Percentiles rank a stretch among this genome's conserved stretches.
These are phyloP conservation scores for Ennomos quercinarius DNA, from an alignment of 2,888 invertebrate species.

Conservation along the genomic window DNA sequence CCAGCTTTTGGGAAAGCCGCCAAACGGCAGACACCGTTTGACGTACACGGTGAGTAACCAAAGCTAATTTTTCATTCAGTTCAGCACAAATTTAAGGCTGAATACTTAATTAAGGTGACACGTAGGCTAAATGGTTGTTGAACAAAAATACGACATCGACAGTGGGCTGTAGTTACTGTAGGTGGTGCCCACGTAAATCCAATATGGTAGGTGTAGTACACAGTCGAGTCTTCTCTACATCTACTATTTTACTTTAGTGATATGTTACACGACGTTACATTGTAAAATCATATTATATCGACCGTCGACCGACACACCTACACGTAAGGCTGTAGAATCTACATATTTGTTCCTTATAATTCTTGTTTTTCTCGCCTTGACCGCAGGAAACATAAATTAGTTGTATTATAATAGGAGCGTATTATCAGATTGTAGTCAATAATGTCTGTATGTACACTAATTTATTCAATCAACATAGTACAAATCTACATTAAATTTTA, in stretches of 20 bases:
- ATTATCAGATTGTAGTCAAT: slow-evolving; percentile 11
- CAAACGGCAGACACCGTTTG: slow-evolving; percentile 60
- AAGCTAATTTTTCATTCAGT: slow-evolving; percentile 59
- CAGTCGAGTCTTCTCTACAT: slow-evolving; percentile 65
- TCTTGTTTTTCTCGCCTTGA: slow-evolving; percentile 19
- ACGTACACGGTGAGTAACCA: slow-evolving; percentile 76
- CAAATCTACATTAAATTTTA: slow-evolving; percentile 21
- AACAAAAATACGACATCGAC: slow-evolving; percentile 62
- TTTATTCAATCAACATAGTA: slow-evolving; percentile 17
- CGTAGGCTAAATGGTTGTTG: slow-evolving; percentile 67
- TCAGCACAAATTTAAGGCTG: slow-evolving; percentile 54
- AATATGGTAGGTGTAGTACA: slow-evolving; percentile 74
- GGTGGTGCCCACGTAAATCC: slow-evolving; percentile 80
- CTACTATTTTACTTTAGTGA: slow-evolving; percentile 32
- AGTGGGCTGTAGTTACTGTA: slow-evolving; percentile 72
- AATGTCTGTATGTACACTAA: slow-evolving; percentile 19
- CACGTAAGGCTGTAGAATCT: slow-evolving; percentile 7
- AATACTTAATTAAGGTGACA: slow-evolving; percentile 65
- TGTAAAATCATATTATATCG: slow-evolving; percentile 26
- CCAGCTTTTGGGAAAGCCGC: slow-evolving; percentile 66
- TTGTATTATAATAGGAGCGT: slow-evolving; percentile 2
- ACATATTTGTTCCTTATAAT: slow-evolving; percentile 18
- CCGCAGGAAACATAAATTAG: slow-evolving; percentile 22
- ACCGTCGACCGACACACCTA: slow-evolving; percentile 21
- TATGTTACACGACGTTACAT: slow-evolving; percentile 42